Conservation (phyloP, 2,797 vertebrate genomes). For the Microcaecilia unicolor region DNA sequence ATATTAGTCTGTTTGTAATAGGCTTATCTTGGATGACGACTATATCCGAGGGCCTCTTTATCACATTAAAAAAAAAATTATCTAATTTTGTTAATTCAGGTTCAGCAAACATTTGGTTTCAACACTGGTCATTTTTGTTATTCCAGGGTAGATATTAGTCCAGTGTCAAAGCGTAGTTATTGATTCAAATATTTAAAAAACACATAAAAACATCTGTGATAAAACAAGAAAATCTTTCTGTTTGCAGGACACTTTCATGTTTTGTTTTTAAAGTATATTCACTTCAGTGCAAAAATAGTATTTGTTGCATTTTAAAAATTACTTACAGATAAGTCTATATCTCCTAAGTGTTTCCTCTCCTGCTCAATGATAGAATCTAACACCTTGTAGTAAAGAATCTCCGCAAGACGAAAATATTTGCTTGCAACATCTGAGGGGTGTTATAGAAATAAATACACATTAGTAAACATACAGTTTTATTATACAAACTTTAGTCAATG, state of each 20-base stretch:
- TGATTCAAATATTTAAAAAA: no score
- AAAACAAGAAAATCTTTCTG: not conserved
- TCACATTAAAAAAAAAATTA: no score
- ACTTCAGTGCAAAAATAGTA: not conserved
- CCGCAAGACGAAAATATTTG: slow-evolving; percentile 77
- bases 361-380: slow-evolving; percentile 79
- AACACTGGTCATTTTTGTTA: no score
- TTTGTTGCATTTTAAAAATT: slow-evolving; percentile 4
- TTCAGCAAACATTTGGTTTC: no score
- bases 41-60: no score
- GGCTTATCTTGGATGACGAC: no score
- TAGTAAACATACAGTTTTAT: not conserved
- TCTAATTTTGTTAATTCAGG: no score
- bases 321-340: slow-evolving; percentile 82
- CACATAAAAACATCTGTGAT: no score
- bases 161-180: no score
- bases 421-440: slow-evolving; percentile 70
- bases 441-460: not conserved
- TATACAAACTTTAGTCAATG: accelerated
- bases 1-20: no score
- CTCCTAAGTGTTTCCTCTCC: slow-evolving; percentile 79
- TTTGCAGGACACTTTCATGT: no score
- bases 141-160: no score
- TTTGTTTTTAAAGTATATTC: not conserved
- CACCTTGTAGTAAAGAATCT: slow-evolving; percentile 85